Conservation (phyloP, 2,113 vertebrate species). For the Tylochromis polylepis region DNA sequence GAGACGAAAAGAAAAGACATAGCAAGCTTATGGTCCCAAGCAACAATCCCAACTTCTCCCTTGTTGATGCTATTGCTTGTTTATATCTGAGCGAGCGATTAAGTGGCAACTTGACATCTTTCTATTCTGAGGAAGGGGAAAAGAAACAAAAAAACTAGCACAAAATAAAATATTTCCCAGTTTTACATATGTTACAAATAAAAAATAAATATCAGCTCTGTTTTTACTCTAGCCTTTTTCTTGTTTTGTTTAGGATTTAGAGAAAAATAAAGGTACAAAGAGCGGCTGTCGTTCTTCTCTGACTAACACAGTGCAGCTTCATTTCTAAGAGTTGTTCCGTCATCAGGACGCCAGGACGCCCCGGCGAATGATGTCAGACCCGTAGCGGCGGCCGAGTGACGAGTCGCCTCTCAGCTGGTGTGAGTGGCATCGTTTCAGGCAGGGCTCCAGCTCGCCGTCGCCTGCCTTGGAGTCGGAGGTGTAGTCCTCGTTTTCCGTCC, state of each 20-base stretch:
- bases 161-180: constrained; percentile 55
- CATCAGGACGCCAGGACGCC: constrained; percentile 92
- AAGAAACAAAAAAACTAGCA: constrained; percentile 26
- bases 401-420: constrained; percentile 78
- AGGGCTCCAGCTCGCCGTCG: constrained; percentile 78
- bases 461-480: constrained; percentile 73
- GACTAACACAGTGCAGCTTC: constrained; percentile 20
- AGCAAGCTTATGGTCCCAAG: constrained; percentile 57
- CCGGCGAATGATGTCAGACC: constrained; percentile 83
- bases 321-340: background rate
- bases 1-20: background rate
- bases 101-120: constrained; percentile 62
- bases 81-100: constrained; percentile 35
- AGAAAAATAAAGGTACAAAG: constrained; percentile 55
- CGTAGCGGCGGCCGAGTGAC: constrained; percentile 77
- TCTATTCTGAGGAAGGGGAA: constrained; percentile 7
- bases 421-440: constrained; percentile 81
- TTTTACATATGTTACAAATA: constrained; percentile 69
- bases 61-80: constrained; percentile 16
- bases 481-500: constrained; percentile 79
- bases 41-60: background rate
- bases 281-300: background rate
- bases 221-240: constrained; percentile 29
- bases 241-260: background rate
- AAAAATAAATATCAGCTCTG: constrained; percentile 73